Evolutionary conservation across 1,140 invertebrate genomes (phyloP), one percentile per base, ranked within the genome.

Genomic region (Diorhabda sublineata): DNA sequence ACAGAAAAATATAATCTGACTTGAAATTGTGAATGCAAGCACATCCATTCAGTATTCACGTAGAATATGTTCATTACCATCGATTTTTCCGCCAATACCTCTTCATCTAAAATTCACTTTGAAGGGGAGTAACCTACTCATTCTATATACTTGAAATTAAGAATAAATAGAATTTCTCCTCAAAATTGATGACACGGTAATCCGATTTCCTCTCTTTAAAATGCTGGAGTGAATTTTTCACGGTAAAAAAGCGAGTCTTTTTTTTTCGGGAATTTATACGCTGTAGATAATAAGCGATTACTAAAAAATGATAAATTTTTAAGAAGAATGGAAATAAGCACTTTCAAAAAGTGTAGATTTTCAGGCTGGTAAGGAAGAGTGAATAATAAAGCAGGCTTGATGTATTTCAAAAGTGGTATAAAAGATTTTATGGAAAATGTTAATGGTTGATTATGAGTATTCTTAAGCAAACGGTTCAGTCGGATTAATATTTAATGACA

Each of bases 221-320:
- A 52, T 52, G 47, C n/a, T 52, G 47, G n/a, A 52, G 47, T n/a
- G 47, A 52, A 52, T 52, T 52, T 52, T 52, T 52, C n/a, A n/a
- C 47, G 6, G 47, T n/a, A n/a, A n/a, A 52, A 52, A 52, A 52
- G n/a, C 47, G 45, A 52, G 45, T 52, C 5, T 52, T 52, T 52
- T 52, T 47, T 6, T n/a, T n/a, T 3, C 6, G 6, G 47, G 47
- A 52, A n/a, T 52, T 52, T 52, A 52, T 52, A n/a, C 47, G 47
- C 47, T n/a, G 47, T 52, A 52, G 6, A 52, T 52, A 52, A 52
- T 52, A 52, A 52, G 47, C 47, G 47, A 52, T 52, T 52, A 52
- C 47, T 52, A 52, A 52, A 52, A 52, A 52, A 52, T 52, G 47
- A 52, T 52, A 52, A 52, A 52, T 52, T 52, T 52, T 52, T 52